Evolutionary conservation across 1,140 invertebrate genomes (phyloP), one percentile per base, ranked within the genome.

Genomic region (Tetramorium alpestre): DNA sequence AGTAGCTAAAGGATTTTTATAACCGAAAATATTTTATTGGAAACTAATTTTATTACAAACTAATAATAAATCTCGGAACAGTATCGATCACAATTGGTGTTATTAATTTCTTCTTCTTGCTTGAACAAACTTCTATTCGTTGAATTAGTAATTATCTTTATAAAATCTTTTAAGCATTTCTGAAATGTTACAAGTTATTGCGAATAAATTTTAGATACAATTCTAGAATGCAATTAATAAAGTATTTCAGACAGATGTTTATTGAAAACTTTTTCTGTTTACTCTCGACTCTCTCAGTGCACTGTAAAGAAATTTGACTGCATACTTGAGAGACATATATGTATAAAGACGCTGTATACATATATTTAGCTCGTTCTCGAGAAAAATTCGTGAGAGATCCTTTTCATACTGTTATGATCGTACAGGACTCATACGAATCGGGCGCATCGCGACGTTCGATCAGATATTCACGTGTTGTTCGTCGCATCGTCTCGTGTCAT

Each of bases 401-500:
- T 56, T 44, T 25, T 44, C n/a, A 16, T 28, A 72, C 49, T 41
- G 3, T 54, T 38, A 81, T 1, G 33, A 56, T 81, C 51, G 47
- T 41, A 81, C 49, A 33, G 58, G 6, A 64, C 6, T 18, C 1
- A 16, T 80, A 47, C 28, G 38, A 80, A 41, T 67, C 47, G 44
- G 18, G 44, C n/a, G 44, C 44, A 49, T 78, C 60, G 60, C 44
- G 60, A 81, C 47, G 49, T 75, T 18, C 49, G 13, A 73, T 84
- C 54, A 44, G 18, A 69, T 33, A 38, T 18, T 56, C 25, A 51
- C 64, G 51, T 82, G 67, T 60, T 41, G 67, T 84, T 84, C n/a
- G 80, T n/a, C 80, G 54, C 56, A 84, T 84, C 56, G 41, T 56
- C 69, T 84, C 41, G 80, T 44, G 56, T 75, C 44, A 60, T 28